Evolutionary conservation across 2,113 vertebrate species (phyloP).

Genomic region (Apaloderma vittatum): DNA sequence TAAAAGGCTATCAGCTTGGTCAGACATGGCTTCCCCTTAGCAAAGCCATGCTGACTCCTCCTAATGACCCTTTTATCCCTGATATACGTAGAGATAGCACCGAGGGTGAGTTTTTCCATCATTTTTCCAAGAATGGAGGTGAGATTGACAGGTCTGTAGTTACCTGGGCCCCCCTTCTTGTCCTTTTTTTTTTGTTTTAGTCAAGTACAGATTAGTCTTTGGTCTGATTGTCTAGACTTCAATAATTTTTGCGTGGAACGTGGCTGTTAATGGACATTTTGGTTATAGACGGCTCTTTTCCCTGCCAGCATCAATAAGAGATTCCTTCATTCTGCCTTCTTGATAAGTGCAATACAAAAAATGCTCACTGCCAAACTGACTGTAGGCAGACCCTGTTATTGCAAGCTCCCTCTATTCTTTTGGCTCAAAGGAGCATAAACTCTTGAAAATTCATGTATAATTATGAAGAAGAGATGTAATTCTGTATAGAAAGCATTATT

Average conservation of each 20-base stretch:
- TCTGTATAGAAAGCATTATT: background rate
- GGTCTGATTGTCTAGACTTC: background rate
- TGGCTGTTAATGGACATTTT: background rate
- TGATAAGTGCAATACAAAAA: conserved; percentile 18
- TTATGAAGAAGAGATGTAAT: background rate
- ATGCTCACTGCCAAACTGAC: background rate
- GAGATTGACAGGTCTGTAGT: no score
- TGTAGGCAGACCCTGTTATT: background rate
- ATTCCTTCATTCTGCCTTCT: background rate
- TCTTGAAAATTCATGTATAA: background rate
- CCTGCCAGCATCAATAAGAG: background rate
- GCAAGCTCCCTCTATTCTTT: background rate
- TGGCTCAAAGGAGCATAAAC: background rate
- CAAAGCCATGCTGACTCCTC: no score
- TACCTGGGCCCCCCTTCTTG: no score
- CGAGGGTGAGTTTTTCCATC: no score
- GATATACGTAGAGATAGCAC: no score
- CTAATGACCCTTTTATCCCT: no score
- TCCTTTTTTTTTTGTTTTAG: background rate
- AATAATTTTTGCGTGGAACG: background rate
- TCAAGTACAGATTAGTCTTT: background rate
- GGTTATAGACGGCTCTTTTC: background rate
- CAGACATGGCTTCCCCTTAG: no score
- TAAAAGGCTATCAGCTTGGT: no score
- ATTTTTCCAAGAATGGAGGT: no score